Base-by-base conservation (phyloP, 2,113 vertebrate genomes). In the Athene noctua region DNA sequence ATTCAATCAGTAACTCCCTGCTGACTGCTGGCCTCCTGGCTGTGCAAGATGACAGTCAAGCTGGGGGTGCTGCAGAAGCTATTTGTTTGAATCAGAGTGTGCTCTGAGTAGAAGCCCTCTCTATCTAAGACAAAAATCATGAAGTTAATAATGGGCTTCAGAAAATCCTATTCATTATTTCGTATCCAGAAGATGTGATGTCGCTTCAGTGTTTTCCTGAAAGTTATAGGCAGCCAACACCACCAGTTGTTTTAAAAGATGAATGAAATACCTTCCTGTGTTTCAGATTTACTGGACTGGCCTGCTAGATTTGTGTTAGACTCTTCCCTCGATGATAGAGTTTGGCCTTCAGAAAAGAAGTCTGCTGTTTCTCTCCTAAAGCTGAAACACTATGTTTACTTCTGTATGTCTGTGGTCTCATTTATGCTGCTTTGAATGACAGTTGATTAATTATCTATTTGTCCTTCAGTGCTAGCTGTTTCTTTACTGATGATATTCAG, bases 401-500 rank as follows among this genome's bases (percentile, higher is more conserved):
- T 90, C 75, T 88, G 47, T 91, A 59, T 86, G 34, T 82, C 66
- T 92, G 42, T 46, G 22, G 19, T 87, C 78, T 96, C 36, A 81
- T 86, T 88, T 54, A 30, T 54, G 44, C 32, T 78, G 74, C 68
- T 88, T 67, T 83, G 67, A 91, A 71, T 92, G 52, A 47, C 55
- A 81, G 40, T 78, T 94, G 80, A 92, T 93, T 91, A 83, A 85
- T 25, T 87, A 73, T 92, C 74, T 72, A 12, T 91, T 75, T 88
- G 36, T 54, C 74, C 93, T 80, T 72, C 75, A 99, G 99, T 22
- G 99, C 99, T 14, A 99, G 99, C 94, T 99, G 99, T 98, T 99
- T 98, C 97, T 99, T 99, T 95, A 98, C 98, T 10, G 99, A 99
- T 15, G 99, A 99, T 97, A 98, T 99, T 77, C 98, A 98, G 66